phyloP scores from a whole-genome alignment of 2,888 invertebrate species.

The Nomada ferruginata region DNA sequence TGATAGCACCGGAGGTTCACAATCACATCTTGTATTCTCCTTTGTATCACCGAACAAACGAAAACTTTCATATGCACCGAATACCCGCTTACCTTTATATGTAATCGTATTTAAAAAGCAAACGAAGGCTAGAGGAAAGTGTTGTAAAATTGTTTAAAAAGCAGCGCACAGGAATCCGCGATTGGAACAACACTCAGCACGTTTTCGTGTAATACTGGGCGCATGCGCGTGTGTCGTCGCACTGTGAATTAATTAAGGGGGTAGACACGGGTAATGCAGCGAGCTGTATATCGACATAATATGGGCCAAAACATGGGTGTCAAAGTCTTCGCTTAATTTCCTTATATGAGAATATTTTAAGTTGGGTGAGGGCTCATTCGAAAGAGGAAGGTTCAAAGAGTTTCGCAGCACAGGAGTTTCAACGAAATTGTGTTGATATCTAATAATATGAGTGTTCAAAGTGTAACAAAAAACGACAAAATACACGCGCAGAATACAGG shows the following conservation, averaged over 20 bases:
- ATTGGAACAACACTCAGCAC: slow-evolving; percentile 30
- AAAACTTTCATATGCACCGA: background rate
- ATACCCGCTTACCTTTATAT: slow-evolving; percentile 32
- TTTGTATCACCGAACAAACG: background rate
- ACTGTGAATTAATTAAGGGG: slow-evolving; percentile 18
- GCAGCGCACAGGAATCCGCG: background rate
- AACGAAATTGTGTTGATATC: no score
- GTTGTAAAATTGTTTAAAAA: background rate
- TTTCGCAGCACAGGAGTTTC: no score
- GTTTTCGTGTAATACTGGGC: slow-evolving; percentile 37
- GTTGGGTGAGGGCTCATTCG: no score
- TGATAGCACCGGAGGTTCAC: background rate
- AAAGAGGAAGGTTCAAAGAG: no score
- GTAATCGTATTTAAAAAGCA: background rate
- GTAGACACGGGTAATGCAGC: no score
- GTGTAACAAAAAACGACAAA: no score
- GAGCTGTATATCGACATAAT: no score
- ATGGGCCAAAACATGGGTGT: no score
- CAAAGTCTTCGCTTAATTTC: no score
- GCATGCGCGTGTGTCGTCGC: slow-evolving; percentile 35
- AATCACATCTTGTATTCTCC: background rate
- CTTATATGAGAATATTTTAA: no score
- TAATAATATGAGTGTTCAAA: no score
- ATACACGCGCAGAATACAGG: no score
- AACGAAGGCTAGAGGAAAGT: slow-evolving; percentile 9